phyloP scores from a whole-genome alignment of 2,113 vertebrate genomes.

The human region GRCh38 chr9:81036501-81037000 shows the following conservation, averaged over 20 bases:
- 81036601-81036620: background rate
- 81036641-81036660: background rate
- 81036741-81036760: background rate
- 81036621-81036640: background rate
- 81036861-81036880: background rate
- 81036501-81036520: background rate
- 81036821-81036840: background rate
- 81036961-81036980: background rate
- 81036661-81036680: background rate
- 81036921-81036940: background rate
- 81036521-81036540: background rate
- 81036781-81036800: background rate
- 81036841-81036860: background rate
- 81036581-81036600: background rate
- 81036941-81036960: background rate
- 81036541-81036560: background rate
- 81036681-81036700: background rate
- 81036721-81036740: background rate
- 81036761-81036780: background rate
- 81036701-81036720: background rate
- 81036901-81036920: background rate
- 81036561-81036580: background rate
- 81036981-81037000: background rate
- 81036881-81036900: background rate
- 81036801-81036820: background rate